Percentiles rank a stretch among this genome's conserved stretches.
These are phyloP conservation scores for Aptenodytes forsteri DNA, from an alignment of 2,113 vertebrate genomes.

Conservation along the genomic window DNA sequence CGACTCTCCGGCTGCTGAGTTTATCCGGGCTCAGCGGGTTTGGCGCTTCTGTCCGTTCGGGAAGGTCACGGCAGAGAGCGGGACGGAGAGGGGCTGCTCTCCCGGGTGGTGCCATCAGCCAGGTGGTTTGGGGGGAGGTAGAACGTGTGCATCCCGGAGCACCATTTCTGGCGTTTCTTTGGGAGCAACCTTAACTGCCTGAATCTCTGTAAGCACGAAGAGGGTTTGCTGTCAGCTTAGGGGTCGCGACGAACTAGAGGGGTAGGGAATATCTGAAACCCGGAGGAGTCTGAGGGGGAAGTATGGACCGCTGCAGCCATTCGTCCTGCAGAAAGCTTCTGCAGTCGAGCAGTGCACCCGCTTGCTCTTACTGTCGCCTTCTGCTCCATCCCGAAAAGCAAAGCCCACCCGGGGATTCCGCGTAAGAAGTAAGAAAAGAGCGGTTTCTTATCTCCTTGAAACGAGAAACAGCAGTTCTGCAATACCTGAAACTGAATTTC, in stretches of 20 bases:
- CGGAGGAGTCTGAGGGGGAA: neutral
- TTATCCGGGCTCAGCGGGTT: neutral
- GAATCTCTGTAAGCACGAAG: neutral
- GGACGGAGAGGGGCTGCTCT: neutral
- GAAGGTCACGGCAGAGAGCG: constrained; percentile 33
- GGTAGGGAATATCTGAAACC: neutral
- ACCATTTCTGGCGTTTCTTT: neutral
- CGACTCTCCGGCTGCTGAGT: neutral
- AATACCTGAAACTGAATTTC: neutral
- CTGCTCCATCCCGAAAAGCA: neutral
- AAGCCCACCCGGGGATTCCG: neutral
- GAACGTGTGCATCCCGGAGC: neutral
- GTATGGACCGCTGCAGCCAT: neutral
- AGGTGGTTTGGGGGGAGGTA: neutral
- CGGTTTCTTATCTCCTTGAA: neutral
- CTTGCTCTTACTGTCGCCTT: neutral
- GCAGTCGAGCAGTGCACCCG: neutral
- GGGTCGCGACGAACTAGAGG: neutral
- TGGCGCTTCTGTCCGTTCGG: neutral
- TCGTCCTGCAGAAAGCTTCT: constrained; percentile 26
- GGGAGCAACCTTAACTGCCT: neutral
- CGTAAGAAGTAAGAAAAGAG: neutral
- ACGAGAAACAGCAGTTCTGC: neutral
- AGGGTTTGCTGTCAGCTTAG: neutral
- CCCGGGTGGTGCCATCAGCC: neutral